These are phyloP conservation scores for Drosophila algonquin DNA, from an alignment of 2,888 invertebrate species.

Conservation along the genomic window DNA sequence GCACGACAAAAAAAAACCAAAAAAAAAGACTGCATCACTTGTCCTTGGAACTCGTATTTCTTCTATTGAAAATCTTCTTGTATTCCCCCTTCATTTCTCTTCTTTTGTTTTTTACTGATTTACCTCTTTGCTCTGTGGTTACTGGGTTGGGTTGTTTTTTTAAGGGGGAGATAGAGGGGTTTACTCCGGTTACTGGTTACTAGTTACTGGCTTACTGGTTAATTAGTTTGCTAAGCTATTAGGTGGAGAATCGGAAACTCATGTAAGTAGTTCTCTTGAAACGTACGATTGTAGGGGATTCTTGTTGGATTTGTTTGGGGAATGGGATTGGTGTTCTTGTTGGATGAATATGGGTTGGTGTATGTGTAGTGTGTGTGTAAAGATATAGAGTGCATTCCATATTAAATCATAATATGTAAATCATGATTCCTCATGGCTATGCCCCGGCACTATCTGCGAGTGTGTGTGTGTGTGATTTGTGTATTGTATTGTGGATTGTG, in stretches of 20 bases:
- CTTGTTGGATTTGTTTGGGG: not conserved
- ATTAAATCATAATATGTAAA: not conserved
- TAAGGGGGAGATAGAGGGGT: no score
- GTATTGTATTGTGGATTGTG: conserved; percentile 14
- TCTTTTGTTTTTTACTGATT: conserved; percentile 2
- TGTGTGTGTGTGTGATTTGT: not conserved
- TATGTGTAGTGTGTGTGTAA: conserved; percentile 16
- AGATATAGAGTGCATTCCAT: conserved; percentile 15
- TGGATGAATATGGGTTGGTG: conserved; percentile 12
- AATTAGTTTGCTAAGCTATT: conserved; percentile 68
- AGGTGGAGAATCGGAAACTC: conserved; percentile 78
- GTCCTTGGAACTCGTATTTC: not conserved
- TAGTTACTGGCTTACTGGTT: conserved; percentile 33
- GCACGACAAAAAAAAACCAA: conserved; percentile 14
- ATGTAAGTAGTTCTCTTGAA: conserved; percentile 64
- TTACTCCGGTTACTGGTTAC: conserved; percentile 19
- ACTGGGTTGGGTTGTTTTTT: conserved; percentile 11
- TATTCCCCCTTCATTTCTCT: not conserved
- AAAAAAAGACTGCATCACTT: not conserved
- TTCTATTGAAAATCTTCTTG: no score
- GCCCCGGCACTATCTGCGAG: not conserved
- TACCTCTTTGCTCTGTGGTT: not conserved
- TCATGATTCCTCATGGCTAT: not conserved
- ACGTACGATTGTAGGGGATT: conserved; percentile 34
- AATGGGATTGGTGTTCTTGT: conserved; percentile 6